Conservation (phyloP, 2,113 vertebrate species). For the Myotis davidii region DNA sequence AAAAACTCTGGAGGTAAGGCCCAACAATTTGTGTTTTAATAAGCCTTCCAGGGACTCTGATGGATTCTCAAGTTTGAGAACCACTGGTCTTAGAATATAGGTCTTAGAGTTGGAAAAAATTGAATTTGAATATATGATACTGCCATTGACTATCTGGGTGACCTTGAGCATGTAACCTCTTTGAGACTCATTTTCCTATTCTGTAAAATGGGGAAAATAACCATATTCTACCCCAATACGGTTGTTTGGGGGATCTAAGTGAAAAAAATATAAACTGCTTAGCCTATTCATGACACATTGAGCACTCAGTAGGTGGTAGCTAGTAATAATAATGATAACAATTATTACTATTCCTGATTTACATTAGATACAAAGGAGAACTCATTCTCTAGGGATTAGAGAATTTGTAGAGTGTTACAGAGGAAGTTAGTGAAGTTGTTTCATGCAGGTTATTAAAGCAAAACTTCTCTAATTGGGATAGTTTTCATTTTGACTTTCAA, state of each 20-base stretch:
- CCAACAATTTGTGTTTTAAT: background rate
- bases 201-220: background rate
- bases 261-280: background rate
- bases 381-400: background rate
- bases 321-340: background rate
- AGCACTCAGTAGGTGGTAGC: background rate
- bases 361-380: background rate
- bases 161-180: background rate
- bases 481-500: conserved; percentile 30
- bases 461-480: background rate
- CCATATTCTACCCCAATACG: background rate
- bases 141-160: background rate
- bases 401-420: background rate
- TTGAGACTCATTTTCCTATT: background rate
- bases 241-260: background rate
- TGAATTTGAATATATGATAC: background rate
- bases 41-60: background rate
- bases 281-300: background rate
- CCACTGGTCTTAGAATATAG: background rate
- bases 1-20: background rate
- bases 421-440: background rate
- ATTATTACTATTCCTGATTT: background rate
- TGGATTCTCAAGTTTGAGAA: background rate
- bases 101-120: background rate
- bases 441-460: background rate